A percentile compares a stretch with the other conserved stretches of the same genome.
phyloP scores from a whole-genome alignment of 2,797 vertebrate genomes.

The Florisuga fusca region DNA sequence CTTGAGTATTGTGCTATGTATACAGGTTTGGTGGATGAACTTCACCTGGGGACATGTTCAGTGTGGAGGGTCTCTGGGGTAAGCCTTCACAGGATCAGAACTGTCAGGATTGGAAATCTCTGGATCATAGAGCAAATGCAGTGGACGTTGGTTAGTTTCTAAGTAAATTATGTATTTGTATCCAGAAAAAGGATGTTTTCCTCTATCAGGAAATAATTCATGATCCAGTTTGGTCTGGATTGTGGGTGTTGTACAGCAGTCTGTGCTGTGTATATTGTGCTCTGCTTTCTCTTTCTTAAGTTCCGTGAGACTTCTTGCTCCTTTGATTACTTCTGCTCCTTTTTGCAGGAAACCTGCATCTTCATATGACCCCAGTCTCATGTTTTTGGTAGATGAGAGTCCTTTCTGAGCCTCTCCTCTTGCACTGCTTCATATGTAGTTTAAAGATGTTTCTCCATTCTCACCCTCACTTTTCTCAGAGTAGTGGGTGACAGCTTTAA shows the following conservation, averaged over 20 bases:
- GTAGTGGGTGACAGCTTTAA: background rate
- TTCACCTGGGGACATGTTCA: background rate
- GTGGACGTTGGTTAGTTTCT: background rate
- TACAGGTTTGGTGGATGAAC: background rate
- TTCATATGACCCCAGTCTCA: background rate
- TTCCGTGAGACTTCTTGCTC: background rate
- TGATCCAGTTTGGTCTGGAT: background rate
- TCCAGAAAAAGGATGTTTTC: background rate
- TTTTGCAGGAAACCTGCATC: background rate
- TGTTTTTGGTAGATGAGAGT: background rate
- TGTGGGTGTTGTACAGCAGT: background rate
- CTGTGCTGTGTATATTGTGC: background rate
- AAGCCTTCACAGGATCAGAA: background rate
- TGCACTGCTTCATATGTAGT: background rate
- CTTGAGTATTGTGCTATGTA: fast-evolving
- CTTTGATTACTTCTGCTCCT: no score
- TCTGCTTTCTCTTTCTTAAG: background rate
- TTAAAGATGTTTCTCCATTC: background rate
- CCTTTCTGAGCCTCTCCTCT: background rate
- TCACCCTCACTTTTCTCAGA: fast-evolving
- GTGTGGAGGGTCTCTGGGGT: background rate
- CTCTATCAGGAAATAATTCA: background rate
- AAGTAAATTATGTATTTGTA: background rate
- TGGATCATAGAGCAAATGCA: background rate
- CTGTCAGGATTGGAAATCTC: background rate